Conservation (phyloP, 2,888 invertebrate species). For the Tetragonisca angustula region DNA sequence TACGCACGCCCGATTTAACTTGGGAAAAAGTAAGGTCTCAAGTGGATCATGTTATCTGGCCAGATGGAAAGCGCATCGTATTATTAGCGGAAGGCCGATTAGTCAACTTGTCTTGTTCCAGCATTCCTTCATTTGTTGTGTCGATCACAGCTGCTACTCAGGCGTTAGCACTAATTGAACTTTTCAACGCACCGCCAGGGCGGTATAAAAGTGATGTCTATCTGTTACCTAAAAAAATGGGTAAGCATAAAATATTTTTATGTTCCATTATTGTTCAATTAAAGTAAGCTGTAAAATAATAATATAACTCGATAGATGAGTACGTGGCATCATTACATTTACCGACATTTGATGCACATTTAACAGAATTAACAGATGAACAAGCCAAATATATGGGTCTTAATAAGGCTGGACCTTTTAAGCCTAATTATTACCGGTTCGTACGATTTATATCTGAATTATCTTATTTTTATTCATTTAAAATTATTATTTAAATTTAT, state of each 20-base stretch:
- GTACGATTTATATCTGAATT: slow-evolving; percentile 37
- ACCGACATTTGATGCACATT: slow-evolving; percentile 98
- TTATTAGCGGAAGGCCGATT: slow-evolving; percentile 97
- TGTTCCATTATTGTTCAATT: background rate
- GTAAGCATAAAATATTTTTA: slow-evolving; percentile 82
- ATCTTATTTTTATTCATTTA: background rate
- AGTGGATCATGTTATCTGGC: slow-evolving; percentile 99
- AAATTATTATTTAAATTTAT: slow-evolving; percentile 41
- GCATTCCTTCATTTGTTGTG: slow-evolving; percentile 98
- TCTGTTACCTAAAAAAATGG: slow-evolving; percentile 99
- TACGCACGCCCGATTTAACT: slow-evolving; percentile 96
- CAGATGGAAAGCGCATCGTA: slow-evolving; percentile 97
- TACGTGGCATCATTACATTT: slow-evolving; percentile 98
- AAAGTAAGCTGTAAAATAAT: slow-evolving; percentile 1
- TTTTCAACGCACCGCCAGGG: slow-evolving; percentile 97
- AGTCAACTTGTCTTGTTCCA: slow-evolving; percentile 98
- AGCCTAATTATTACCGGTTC: slow-evolving; percentile 98
- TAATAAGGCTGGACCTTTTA: slow-evolving; percentile 99
- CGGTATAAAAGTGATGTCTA: slow-evolving; percentile 99
- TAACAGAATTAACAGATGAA: slow-evolving; percentile 97
- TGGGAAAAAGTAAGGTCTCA: slow-evolving; percentile 99
- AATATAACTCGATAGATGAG: slow-evolving; percentile 88
- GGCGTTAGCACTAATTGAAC: slow-evolving; percentile 97
- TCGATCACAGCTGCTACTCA: slow-evolving; percentile 99
- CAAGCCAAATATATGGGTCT: slow-evolving; percentile 99